These are phyloP conservation scores for Gorsachius magnificus DNA, from an alignment of 2,797 vertebrate species.

Conservation along the genomic window DNA sequence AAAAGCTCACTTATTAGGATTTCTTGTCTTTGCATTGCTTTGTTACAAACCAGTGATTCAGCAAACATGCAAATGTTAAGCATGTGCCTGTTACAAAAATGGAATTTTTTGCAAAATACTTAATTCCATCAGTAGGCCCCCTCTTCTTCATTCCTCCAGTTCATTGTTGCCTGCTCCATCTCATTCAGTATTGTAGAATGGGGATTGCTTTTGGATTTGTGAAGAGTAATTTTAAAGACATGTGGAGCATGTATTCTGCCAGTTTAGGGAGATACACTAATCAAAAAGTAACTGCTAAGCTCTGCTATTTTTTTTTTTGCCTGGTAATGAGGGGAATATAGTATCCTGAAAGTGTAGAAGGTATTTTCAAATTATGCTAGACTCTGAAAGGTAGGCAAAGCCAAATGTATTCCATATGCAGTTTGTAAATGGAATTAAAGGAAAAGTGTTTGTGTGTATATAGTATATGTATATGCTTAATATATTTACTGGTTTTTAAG, in stretches of 20 bases:
- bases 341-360: not conserved
- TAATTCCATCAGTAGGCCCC: not conserved
- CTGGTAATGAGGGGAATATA: not conserved
- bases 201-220: not conserved
- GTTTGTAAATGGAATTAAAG: not conserved
- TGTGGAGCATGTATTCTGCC: not conserved
- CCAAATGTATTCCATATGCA: not conserved
- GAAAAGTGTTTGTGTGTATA: not conserved
- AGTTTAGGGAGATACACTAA: not conserved
- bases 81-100: not conserved
- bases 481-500: constrained; percentile 33
- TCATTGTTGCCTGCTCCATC: not conserved
- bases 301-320: not conserved
- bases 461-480: not conserved
- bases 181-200: not conserved
- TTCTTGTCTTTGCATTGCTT: not conserved
- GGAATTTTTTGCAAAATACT: not conserved
- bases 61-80: not conserved
- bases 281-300: not conserved
- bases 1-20: not conserved
- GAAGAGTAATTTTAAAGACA: not conserved
- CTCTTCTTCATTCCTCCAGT: not conserved
- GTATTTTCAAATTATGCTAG: not conserved
- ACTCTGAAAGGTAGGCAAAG: not conserved
- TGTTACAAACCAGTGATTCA: not conserved